phyloP scores from a whole-genome alignment of 2,113 vertebrate genomes.

The Strix aluco region DNA sequence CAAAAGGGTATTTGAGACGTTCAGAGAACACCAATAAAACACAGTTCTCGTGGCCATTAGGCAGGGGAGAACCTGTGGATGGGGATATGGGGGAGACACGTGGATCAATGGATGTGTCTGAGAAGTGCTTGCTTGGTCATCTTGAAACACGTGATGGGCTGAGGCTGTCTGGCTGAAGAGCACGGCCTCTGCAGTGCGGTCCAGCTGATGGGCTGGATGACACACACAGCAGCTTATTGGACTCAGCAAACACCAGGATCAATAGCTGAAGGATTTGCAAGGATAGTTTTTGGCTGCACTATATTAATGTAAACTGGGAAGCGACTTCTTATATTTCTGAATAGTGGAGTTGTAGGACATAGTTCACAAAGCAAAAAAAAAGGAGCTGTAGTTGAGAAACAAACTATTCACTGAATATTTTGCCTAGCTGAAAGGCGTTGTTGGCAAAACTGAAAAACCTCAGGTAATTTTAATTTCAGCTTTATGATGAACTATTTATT shows the following conservation, averaged over 20 bases:
- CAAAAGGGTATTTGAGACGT: background rate
- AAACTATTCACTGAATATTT: background rate
- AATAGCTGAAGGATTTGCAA: background rate
- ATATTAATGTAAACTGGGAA: background rate
- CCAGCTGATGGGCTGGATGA: background rate
- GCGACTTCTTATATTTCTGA: background rate
- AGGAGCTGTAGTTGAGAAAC: background rate
- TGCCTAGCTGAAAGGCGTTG: background rate
- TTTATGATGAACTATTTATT: background rate
- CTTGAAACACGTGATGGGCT: background rate
- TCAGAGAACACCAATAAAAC: background rate
- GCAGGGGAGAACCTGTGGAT: background rate
- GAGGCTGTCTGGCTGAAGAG: background rate
- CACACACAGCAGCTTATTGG: accelerated
- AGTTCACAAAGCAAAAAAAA: background rate
- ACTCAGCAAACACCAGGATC: background rate
- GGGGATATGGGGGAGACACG: background rate
- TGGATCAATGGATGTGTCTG: background rate
- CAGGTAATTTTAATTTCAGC: background rate
- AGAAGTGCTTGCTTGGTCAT: background rate
- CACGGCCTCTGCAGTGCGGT: too few species aligned
- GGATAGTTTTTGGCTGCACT: background rate
- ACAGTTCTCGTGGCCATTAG: background rate
- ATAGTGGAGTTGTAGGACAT: background rate
- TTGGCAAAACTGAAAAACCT: background rate